phyloP scores from a whole-genome alignment of 2,113 vertebrate genomes.

The Sarotherodon lohbergeri region DNA sequence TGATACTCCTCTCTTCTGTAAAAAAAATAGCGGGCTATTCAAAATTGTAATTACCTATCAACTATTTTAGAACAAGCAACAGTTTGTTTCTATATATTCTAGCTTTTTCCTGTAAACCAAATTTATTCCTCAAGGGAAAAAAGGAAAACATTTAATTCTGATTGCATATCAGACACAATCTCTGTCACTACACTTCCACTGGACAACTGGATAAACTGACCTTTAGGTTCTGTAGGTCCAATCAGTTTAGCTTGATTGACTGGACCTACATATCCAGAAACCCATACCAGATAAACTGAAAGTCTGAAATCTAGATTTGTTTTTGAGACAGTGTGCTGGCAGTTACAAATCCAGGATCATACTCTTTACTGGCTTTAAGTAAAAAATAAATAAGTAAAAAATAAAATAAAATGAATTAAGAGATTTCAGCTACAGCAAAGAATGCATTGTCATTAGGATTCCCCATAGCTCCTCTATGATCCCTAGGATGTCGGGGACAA shows the following conservation, averaged over 20 bases:
- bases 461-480: background rate
- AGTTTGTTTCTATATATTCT: background rate
- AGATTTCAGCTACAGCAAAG: background rate
- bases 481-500: background rate
- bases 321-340: background rate
- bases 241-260: background rate
- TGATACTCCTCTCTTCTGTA: slow-evolving; percentile 85
- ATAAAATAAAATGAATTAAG: background rate
- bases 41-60: background rate
- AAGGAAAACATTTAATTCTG: background rate
- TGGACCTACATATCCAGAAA: background rate
- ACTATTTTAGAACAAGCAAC: background rate
- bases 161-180: background rate
- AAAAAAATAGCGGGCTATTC: background rate
- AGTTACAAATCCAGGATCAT: background rate
- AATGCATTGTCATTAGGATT: background rate
- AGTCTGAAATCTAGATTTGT: background rate
- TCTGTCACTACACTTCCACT: background rate
- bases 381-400: background rate
- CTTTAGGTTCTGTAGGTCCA: background rate
- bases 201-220: background rate
- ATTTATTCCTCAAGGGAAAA: background rate
- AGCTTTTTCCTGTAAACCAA: background rate
- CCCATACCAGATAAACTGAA: background rate
- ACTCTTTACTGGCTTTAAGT: background rate